Evolutionary conservation across 64 coral and sea anemone species (phyloP).

Genomic region (Astreopora myriophthalma): DNA sequence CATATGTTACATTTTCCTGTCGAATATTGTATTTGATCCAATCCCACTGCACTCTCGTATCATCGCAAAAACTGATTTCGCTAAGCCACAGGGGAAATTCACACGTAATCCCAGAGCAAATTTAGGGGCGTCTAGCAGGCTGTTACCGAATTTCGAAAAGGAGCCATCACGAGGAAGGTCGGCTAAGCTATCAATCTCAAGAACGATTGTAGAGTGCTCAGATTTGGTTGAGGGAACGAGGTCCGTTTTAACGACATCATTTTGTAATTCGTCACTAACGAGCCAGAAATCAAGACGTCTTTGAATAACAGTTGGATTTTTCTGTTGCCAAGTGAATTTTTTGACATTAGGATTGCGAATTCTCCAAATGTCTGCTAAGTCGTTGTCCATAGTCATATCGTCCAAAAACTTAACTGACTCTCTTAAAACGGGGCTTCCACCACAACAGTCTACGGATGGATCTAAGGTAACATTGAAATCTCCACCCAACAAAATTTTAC

Average conservation of each 20-base stretch:
- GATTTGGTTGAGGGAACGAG: background rate
- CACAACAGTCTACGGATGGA: background rate
- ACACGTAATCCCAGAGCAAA: background rate
- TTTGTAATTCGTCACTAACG: background rate
- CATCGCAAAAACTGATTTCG: background rate
- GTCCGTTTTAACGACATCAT: background rate
- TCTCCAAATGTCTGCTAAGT: constrained; percentile 24
- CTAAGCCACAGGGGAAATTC: background rate
- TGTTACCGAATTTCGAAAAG: background rate
- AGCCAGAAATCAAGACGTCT: constrained; percentile 30
- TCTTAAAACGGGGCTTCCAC: background rate
- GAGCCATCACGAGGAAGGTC: background rate
- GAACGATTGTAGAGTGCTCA: background rate
- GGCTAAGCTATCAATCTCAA: background rate
- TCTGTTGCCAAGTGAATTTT: constrained; percentile 38
- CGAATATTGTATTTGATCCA: constrained; percentile 16
- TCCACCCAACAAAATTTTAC: background rate
- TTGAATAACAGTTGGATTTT: constrained; percentile 10
- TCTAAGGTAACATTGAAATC: constrained; percentile 8
- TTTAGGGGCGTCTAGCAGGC: background rate
- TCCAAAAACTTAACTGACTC: background rate
- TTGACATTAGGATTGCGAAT: background rate
- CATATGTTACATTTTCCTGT: background rate
- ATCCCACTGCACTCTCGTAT: background rate
- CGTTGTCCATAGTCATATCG: background rate